Evolutionary conservation across 2,888 invertebrate species (phyloP), one percentile per base, ranked within the genome.

Genomic region (Epiblema foenella): DNA sequence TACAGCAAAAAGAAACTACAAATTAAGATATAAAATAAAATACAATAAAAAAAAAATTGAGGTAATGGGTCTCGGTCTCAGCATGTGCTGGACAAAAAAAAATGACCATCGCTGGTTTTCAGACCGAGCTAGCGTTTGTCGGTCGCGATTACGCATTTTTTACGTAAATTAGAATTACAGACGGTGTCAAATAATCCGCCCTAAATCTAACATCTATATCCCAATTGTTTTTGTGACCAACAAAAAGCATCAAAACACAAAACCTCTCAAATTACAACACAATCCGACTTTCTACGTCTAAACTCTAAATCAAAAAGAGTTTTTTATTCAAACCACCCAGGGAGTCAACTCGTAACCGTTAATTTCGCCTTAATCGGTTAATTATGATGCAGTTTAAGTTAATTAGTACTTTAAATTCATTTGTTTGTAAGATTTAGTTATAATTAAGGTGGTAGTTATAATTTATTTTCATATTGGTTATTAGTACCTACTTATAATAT

Each of bases 351-450:
- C 64, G 69, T 69, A 71, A 73, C 64, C 59, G 67, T 71, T 64
- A 20, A 68, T 74, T 64, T 71, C 17, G 24, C 56, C 29, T 65
- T 60, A 65, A 71, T 62, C 20, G 63, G 71, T 73, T 73, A 75
- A 73, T 74, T 75, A 75, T 70, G 59, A 60, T 18, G 29, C 62
- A 72, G 58, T 75, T 68, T 68, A 70, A 42, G 20, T 73, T 73
- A 69, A 74, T 68, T 71, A 65, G 39, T 65, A 59, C 52, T 59
- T 65, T 62, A 51, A 24, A 46, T 68, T 68, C 52, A 29, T 24
- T 49, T 33, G 18, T 59, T 39, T 39, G 29, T n/a, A 24, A 58
- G 39, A 24, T 65, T 18, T 46, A 20, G 15, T 51, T 54, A 18
- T 54, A 39, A 54, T 64, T 37, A 64, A 54, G 24, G 39, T 64